These are phyloP conservation scores for Trichonephila inaurata DNA, from an alignment of 1,140 invertebrate species.

Conservation along the genomic window DNA sequence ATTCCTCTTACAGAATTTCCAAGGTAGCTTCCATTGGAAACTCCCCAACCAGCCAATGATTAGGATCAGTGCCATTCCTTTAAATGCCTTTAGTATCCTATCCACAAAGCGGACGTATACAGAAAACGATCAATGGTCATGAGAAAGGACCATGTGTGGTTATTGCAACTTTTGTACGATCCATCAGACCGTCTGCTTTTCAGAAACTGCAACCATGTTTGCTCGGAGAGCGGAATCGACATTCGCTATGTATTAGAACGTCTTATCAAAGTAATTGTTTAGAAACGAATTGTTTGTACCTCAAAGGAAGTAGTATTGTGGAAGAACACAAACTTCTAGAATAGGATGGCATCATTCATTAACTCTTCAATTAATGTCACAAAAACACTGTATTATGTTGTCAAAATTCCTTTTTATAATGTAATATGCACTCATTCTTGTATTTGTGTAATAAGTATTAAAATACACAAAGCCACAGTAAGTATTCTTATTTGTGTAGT, in stretches of 20 bases:
- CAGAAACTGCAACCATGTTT: conserved; percentile 56
- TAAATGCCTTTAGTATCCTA: not conserved
- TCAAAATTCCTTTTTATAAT: too few relatives aligned
- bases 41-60: not conserved
- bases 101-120: not conserved
- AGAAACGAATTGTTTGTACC: not conserved
- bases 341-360: too few relatives aligned
- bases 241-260: conserved; percentile 43
- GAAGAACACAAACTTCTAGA: not conserved
- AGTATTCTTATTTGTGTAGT: too few relatives aligned
- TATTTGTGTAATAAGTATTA: too few relatives aligned
- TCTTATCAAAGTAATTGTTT: not conserved
- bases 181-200: conserved; percentile 39
- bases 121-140: conserved; percentile 48
- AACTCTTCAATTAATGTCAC: too few relatives aligned
- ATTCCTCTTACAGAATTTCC: too few relatives aligned
- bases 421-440: too few relatives aligned
- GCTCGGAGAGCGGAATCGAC: conserved; percentile 14
- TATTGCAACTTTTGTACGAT: conserved; percentile 43
- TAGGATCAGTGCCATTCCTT: not conserved
- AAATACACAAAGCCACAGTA: too few relatives aligned
- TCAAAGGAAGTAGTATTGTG: not conserved
- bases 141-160: conserved; percentile 51
- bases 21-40: too few relatives aligned
- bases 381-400: too few relatives aligned